These are phyloP conservation scores for Potorous gilbertii DNA, from an alignment of 2,797 vertebrate species.

Conservation along the genomic window DNA sequence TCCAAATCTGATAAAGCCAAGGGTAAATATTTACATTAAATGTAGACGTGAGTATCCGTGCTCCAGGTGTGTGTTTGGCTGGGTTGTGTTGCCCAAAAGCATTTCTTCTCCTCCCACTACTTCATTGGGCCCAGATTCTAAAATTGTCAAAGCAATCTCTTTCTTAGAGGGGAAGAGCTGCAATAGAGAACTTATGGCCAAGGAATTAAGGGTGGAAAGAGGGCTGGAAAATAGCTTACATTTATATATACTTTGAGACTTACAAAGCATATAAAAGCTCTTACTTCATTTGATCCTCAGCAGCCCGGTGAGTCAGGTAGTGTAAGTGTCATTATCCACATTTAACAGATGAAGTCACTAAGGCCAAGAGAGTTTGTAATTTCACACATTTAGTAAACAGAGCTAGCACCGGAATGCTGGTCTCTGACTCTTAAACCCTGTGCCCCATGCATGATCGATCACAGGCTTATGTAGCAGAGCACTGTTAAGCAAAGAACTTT, in stretches of 20 bases:
- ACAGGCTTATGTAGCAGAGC: background rate
- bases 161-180: background rate
- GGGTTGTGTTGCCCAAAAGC: background rate
- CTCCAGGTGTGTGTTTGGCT: background rate
- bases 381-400: background rate
- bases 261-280: background rate
- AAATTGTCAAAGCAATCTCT: constrained; percentile 35
- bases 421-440: background rate
- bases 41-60: background rate
- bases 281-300: background rate
- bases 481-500: background rate
- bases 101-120: background rate
- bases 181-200: background rate
- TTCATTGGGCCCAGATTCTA: background rate
- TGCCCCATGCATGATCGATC: background rate
- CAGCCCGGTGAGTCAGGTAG: background rate
- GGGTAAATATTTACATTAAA: background rate
- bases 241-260: background rate
- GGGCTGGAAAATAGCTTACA: background rate
- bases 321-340: background rate
- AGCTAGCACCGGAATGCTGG: background rate
- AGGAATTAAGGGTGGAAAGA: background rate
- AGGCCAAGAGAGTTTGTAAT: background rate
- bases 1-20: background rate
- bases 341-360: background rate